Evolutionary conservation across 1,140 invertebrate species (phyloP), one percentile per base, ranked within the genome.

Genomic region (Lamellibrachia luymesi): DNA sequence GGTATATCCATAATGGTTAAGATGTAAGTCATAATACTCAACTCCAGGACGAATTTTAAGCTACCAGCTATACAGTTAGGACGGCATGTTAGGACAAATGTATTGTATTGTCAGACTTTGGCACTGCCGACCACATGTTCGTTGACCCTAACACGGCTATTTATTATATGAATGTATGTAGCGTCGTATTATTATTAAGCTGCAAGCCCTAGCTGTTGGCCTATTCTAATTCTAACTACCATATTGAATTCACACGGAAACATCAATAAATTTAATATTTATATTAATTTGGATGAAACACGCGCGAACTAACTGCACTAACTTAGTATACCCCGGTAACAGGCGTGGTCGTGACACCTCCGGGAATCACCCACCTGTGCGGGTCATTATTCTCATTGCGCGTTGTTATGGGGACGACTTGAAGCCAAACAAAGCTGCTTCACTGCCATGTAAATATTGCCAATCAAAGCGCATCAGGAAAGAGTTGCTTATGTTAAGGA

Each of bases 341-440:
- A 22, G 64, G 64, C 64, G 64, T 80, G 64, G 25, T 22, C 64
- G 64, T 2, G 17, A 4, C 64, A 80, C 64, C 64, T 80, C 64
- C 64, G 64, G 17, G 64, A 80, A 80, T 80, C 64, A 80, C 64
- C 64, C 64, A 80, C 64, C 7, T 80, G 64, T 80, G 17, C 64
- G 64, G 38, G 64, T 80, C 13, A 80, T 80, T 80, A 80, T 2
- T 80, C 64, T 80, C 64, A 22, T 80, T 80, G 64, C 13, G 64
- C 64, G 64, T 80, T 80, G 64, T 2, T 80, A 80, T 80, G 64
- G 64, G 64, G 64, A 80, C 64, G 64, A 22, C 64, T 80, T 80
- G 64, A 80, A 80, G 64, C 64, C 64, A 80, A 80, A 80, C 64
- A 80, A 80, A 80, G 64, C 64, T 80, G 64, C 64, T 80, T 80